phyloP scores from a whole-genome alignment of 1,140 invertebrate species.

The Drosophila parvula region DNA sequence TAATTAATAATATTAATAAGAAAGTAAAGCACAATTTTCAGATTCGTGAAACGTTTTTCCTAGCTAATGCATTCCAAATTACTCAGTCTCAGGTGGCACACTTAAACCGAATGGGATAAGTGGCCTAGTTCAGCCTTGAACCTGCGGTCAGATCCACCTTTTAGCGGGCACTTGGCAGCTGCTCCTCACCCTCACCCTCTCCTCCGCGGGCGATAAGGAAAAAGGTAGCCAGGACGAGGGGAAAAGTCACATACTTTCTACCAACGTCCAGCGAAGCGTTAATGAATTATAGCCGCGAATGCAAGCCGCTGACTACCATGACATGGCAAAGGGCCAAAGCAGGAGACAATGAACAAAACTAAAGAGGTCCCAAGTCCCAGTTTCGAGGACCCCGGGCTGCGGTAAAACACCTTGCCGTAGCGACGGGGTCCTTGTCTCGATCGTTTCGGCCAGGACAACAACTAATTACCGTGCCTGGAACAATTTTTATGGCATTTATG shows the following conservation, averaged over 20 bases:
- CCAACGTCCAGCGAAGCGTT: constrained; percentile 69
- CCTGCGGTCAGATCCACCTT: constrained; percentile 36
- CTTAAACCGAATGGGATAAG: constrained; percentile 12
- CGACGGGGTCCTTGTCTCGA: constrained; percentile 38
- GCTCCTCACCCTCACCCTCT: constrained; percentile 34
- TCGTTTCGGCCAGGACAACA: constrained; percentile 69
- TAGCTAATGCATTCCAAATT: neutral
- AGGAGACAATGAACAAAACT: constrained; percentile 24
- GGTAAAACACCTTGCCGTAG: constrained; percentile 66
- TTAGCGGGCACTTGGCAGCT: constrained; percentile 53
- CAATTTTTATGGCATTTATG: constrained; percentile 82
- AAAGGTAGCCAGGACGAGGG: constrained; percentile 31
- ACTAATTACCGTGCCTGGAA: constrained; percentile 80
- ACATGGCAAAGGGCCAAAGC: constrained; percentile 25
- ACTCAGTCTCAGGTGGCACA: neutral
- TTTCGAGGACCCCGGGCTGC: constrained; percentile 40
- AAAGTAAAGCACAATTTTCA: too few species aligned
- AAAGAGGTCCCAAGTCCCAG: constrained; percentile 2
- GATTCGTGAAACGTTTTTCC: neutral
- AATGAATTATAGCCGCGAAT: constrained; percentile 79
- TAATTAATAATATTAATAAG: too few species aligned
- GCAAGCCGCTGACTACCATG: constrained; percentile 48
- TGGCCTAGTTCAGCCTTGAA: constrained; percentile 41
- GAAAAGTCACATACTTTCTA: constrained; percentile 76
- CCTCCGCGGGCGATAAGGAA: constrained; percentile 17